Conservation (phyloP, 30 jellyfish, hydroid and myxozoan genomes). For the Aurelia sp. region DNA sequence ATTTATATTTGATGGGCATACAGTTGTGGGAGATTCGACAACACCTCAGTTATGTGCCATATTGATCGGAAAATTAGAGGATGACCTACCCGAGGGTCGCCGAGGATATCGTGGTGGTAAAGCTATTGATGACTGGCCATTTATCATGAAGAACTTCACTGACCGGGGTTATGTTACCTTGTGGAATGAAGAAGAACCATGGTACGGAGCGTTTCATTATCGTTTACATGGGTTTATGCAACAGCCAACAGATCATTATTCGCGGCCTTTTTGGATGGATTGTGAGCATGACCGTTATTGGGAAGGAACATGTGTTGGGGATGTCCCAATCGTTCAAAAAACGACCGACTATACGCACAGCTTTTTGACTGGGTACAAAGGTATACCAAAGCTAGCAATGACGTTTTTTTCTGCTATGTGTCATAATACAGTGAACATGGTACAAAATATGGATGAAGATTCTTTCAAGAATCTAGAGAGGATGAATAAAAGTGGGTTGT, state of each 20-base stretch:
- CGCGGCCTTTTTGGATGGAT: conserved; percentile 66
- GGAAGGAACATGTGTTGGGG: conserved; percentile 6
- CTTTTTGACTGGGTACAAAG: conserved; percentile 4
- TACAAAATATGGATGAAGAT: conserved; percentile 35
- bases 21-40: conserved; percentile 78
- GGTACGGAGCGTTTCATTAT: conserved; percentile 52
- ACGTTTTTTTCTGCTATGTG: background rate
- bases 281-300: background rate
- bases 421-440: conserved; percentile 46
- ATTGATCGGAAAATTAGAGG: conserved; percentile 25
- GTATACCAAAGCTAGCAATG: conserved; percentile 19
- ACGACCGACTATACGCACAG: background rate
- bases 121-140: conserved; percentile 71
- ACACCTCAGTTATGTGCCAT: conserved; percentile 63
- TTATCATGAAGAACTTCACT: conserved; percentile 55
- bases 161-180: conserved; percentile 57
- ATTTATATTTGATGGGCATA: conserved; percentile 54
- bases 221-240: conserved; percentile 61
- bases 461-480: conserved; percentile 8
- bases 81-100: conserved; percentile 58
- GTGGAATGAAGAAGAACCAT: conserved; percentile 57
- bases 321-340: background rate
- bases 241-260: conserved; percentile 68
- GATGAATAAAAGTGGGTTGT: background rate
- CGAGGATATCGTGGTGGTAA: conserved; percentile 11